Base-by-base conservation (phyloP, 2,888 invertebrate species). In the Drosophila crucigera region DNA sequence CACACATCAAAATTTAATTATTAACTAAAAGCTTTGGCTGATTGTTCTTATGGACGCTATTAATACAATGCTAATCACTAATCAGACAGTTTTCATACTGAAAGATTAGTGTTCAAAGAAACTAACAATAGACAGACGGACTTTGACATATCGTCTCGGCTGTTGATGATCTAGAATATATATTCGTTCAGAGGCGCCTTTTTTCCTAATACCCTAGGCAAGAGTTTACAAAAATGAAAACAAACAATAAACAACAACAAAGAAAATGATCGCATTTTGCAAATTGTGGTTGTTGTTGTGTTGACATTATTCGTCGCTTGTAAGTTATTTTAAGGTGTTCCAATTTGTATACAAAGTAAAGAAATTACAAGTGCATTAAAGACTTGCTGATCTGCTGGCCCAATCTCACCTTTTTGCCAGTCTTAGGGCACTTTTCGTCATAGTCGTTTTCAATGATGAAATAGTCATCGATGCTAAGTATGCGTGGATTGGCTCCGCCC, bases 381-480 rank as follows among this genome's bases (percentile, higher is more conserved):
- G 7, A 43, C 16, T 31, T 59, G 10, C 41, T 41, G 50, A 16
- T 28, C n/a, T 37, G 47, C 22, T 22, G 19, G 22, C 4, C 9
- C 6, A 19, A 1, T 7, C 82, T 78, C 41, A 91, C 92, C 90
- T 92, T 93, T 69, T 92, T 92, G 28, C 93, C 93, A 43, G 93
- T 93, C 80, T 92, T 93, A 0, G 92, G 91, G 69, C 93, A 93
- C 59, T 91, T 91, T 65, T 92, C 93, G 37, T 96, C 96, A 80
- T 95, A 95, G 93, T 97, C 97, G 71, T 96, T 95, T 93, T 97
- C 97, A 70, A 97, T 96, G 95, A 98, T 96, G 91, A 98, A 99
- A 94, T 99, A 99, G 94, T 99, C 99, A 93, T 99, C 99, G 73
- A 99, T 95, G 73, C 98, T 98, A 91, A 99, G 94, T 90, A 99